Evolutionary conservation across 2,797 vertebrate genomes (phyloP).

Genomic region (Micrastur ruficollis): DNA sequence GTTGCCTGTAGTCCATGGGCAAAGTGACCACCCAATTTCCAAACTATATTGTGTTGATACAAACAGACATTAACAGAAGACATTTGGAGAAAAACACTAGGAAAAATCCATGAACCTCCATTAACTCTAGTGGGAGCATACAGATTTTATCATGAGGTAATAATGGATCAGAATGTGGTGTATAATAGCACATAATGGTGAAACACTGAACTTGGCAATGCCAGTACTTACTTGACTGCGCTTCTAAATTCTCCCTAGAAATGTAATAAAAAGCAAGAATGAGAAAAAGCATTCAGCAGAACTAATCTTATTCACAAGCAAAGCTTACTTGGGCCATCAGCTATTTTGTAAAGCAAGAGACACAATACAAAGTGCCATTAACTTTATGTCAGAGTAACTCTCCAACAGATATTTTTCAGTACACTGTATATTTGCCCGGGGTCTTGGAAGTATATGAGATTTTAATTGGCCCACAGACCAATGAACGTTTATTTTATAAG

Average conservation of each 20-base stretch:
- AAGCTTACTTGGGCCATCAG: background rate
- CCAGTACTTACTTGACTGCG: conserved; percentile 48
- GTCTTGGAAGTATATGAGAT: background rate
- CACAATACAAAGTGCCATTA: background rate
- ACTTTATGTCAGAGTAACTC: background rate
- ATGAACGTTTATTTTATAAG: background rate
- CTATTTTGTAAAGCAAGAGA: background rate
- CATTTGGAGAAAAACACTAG: background rate
- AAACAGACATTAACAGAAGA: background rate
- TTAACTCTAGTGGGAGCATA: background rate
- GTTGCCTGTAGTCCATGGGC: background rate
- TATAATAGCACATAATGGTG: background rate
- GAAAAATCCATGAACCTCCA: background rate
- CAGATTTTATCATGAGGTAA: background rate
- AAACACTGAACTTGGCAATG: background rate
- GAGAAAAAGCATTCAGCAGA: conserved; percentile 1
- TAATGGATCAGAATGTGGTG: background rate
- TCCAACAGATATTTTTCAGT: background rate
- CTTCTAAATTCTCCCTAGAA: conserved; percentile 32
- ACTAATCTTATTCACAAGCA: background rate
- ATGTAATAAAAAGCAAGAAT: conserved; percentile 23
- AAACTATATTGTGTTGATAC: background rate
- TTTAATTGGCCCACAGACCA: background rate
- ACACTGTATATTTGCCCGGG: background rate
- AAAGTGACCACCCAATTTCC: background rate